Percentiles rank a stretch among this genome's conserved stretches.
These are phyloP conservation scores for Sycophila sp. DNA, from an alignment of 1,140 invertebrate genomes.

Conservation along the genomic window DNA sequence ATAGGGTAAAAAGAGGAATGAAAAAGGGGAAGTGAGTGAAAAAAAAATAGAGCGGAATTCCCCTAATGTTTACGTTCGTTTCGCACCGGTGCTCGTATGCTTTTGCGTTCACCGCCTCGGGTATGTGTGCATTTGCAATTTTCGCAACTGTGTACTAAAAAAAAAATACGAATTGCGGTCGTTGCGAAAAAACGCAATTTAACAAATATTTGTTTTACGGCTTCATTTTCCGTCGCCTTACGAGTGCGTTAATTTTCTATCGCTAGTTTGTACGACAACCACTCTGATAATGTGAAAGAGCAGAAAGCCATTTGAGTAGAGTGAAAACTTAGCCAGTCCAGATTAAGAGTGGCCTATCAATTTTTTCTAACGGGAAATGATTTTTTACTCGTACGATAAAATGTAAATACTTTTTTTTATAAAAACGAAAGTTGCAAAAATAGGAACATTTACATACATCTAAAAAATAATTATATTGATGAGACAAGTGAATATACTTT, in stretches of 20 bases:
- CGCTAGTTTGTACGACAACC: no score
- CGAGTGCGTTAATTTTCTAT: background rate
- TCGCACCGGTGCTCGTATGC: background rate
- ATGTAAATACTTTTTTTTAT: no score
- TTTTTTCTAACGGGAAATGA: no score
- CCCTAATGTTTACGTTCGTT: constrained; percentile 23
- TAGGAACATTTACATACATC: no score
- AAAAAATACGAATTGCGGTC: background rate
- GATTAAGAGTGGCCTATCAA: no score
- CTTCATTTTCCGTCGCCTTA: background rate
- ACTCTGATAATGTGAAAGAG: background rate
- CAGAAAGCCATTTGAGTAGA: background rate
- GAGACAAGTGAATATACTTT: no score
- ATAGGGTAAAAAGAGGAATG: background rate
- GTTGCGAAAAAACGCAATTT: background rate
- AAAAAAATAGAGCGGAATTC: constrained; percentile 12
- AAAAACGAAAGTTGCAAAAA: no score
- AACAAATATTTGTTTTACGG: background rate
- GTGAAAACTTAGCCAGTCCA: background rate
- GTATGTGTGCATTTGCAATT: background rate
- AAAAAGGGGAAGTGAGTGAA: background rate
- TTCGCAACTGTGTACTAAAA: constrained; percentile 3
- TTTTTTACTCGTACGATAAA: no score
- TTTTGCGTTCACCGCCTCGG: background rate
- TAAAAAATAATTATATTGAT: no score